Evolutionary conservation across 2,113 vertebrate species (phyloP).

Genomic region (Gobius niger): DNA sequence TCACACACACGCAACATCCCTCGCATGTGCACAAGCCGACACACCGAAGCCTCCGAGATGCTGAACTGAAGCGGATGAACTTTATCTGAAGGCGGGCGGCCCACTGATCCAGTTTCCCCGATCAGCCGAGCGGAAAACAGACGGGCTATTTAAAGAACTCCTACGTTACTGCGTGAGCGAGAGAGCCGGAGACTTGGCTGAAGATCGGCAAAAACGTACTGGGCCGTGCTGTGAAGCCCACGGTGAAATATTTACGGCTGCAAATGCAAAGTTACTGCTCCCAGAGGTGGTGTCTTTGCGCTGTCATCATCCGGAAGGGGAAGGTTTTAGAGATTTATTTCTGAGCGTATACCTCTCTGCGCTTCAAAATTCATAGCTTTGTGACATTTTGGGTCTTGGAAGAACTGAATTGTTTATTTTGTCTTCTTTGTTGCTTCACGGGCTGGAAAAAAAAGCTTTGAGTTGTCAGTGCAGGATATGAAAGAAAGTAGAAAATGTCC

Average conservation of each 20-base stretch:
- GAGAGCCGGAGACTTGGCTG: constrained; percentile 15
- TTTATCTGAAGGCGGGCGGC: constrained; percentile 38
- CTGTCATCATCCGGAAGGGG: constrained; percentile 12
- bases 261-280: constrained; percentile 24
- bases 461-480: background rate
- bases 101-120: constrained; percentile 56
- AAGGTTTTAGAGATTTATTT: background rate
- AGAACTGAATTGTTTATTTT: background rate
- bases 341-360: background rate
- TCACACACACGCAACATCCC: background rate
- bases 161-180: constrained; percentile 6
- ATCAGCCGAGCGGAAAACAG: constrained; percentile 56
- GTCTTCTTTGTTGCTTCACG: background rate
- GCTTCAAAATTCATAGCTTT: background rate
- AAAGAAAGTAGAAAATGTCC: background rate
- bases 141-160: constrained; percentile 41
- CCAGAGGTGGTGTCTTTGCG: constrained; percentile 20
- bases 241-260: constrained; percentile 48
- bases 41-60: constrained; percentile 39
- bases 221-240: background rate
- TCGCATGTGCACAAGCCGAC: constrained; percentile 18
- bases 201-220: constrained; percentile 31
- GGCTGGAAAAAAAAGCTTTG: background rate
- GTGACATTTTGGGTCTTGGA: background rate
- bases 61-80: constrained; percentile 45